These are phyloP conservation scores for Dilophus febrilis DNA, from an alignment of 2,888 invertebrate species.

Conservation along the genomic window DNA sequence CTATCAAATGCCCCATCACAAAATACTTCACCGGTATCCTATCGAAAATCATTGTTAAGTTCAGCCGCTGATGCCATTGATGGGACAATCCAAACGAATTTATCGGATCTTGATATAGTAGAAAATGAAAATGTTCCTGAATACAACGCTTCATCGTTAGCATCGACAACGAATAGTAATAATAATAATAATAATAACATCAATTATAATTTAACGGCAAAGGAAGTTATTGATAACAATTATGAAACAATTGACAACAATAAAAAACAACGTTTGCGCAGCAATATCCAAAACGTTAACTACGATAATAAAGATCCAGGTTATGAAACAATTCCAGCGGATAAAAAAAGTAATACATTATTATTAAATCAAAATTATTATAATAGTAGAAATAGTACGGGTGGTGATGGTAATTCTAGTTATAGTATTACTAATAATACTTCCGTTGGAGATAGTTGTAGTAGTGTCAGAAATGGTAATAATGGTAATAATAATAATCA, in stretches of 20 bases:
- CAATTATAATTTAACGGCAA: not conserved
- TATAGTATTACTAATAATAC: too few species aligned
- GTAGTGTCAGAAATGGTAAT: too few species aligned
- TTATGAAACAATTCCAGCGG: constrained; percentile 39
- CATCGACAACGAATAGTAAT: constrained; percentile 29
- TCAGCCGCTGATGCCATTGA: not conserved
- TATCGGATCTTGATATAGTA: constrained; percentile 4
- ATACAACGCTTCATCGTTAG: constrained; percentile 12
- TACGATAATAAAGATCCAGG: constrained; percentile 37
- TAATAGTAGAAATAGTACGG: constrained; percentile 8
- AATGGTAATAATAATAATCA: too few species aligned
- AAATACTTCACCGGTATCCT: constrained; percentile 23
- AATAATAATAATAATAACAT: constrained; percentile 23
- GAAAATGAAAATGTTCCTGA: constrained; percentile 11
- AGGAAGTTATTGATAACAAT: constrained; percentile 30
- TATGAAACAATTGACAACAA: constrained; percentile 45
- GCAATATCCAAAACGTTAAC: constrained; percentile 31
- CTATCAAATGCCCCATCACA: constrained; percentile 25
- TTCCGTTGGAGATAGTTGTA: not conserved
- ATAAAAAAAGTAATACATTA: constrained; percentile 9
- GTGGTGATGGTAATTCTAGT: too few species aligned
- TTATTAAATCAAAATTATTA: constrained; percentile 9
- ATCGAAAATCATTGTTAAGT: constrained; percentile 16
- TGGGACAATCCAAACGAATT: not conserved
- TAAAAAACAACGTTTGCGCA: constrained; percentile 30